Conservation (phyloP, 1,140 invertebrate genomes). For the Dendroctonus ponderosae region DNA sequence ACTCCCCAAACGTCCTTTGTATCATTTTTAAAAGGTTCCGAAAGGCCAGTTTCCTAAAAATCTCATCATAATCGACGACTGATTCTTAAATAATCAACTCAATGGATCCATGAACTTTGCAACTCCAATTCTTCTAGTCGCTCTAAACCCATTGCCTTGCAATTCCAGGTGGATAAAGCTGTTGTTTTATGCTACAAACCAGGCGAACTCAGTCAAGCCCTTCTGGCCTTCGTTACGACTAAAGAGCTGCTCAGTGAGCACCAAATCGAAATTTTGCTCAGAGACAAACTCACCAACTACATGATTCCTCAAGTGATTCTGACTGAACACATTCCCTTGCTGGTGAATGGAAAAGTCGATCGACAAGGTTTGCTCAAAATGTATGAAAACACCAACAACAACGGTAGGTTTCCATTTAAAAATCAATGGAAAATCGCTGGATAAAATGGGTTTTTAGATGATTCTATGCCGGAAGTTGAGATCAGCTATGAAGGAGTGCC, state of each 20-base stretch:
- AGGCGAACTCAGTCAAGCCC: slow-evolving; percentile 67
- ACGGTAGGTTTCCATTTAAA: slow-evolving; percentile 51
- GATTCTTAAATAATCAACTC: too few species aligned
- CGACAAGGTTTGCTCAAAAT: slow-evolving; percentile 69
- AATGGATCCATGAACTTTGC: too few species aligned
- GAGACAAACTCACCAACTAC: slow-evolving; percentile 65
- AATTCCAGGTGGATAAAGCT: slow-evolving; percentile 49
- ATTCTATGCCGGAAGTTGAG: slow-evolving; percentile 38
- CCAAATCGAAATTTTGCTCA: slow-evolving; percentile 65
- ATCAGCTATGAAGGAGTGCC: slow-evolving; percentile 60
- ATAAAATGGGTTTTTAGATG: slow-evolving; percentile 31
- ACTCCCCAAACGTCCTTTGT: too few species aligned
- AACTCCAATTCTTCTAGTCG: too few species aligned
- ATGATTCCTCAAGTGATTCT: slow-evolving; percentile 77
- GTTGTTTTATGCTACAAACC: slow-evolving; percentile 78
- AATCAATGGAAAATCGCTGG: background rate
- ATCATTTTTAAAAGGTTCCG: too few species aligned
- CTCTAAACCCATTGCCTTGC: too few species aligned
- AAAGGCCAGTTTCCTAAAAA: too few species aligned
- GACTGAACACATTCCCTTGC: slow-evolving; percentile 69
- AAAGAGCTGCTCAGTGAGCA: slow-evolving; percentile 56
- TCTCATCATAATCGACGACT: too few species aligned
- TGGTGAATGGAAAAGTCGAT: slow-evolving; percentile 85
- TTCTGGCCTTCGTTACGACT: slow-evolving; percentile 71
- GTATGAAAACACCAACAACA: slow-evolving; percentile 68